Conservation (phyloP, 2,888 invertebrate genomes). For the Phyllotreta striolata region DNA sequence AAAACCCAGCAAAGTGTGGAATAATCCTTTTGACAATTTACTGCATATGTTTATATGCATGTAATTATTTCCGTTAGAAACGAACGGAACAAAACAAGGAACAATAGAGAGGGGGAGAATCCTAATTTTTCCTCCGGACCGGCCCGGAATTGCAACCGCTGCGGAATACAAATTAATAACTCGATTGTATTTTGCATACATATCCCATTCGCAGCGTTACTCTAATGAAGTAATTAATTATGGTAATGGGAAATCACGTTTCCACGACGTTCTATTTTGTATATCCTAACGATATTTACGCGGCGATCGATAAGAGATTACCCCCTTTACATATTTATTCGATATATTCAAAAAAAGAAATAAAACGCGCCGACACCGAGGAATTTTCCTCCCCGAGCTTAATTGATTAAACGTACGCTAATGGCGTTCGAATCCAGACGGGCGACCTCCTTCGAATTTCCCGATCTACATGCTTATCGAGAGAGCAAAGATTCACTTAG, state of each 20-base stretch:
- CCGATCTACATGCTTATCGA: conserved; percentile 36
- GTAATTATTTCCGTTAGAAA: conserved; percentile 21
- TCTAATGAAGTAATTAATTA: conserved; percentile 24
- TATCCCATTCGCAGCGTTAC: conserved; percentile 18
- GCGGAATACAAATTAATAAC: conserved; percentile 23
- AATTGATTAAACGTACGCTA: conserved; percentile 21
- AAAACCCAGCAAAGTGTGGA: conserved; percentile 17
- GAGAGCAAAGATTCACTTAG: conserved; percentile 36
- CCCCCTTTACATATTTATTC: too few species aligned
- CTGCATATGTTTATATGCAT: conserved; percentile 30
- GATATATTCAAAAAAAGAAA: not conserved
- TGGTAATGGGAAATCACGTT: conserved; percentile 17
- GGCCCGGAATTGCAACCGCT: conserved; percentile 17
- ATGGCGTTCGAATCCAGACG: conserved; percentile 24
- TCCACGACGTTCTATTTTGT: conserved; percentile 1
- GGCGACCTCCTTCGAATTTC: conserved; percentile 28
- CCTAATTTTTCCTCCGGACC: conserved; percentile 9
- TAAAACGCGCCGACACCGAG: not conserved
- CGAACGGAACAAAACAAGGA: not conserved
- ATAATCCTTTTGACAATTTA: conserved; percentile 24
- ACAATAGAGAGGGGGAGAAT: conserved; percentile 10
- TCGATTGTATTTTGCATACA: conserved; percentile 25
- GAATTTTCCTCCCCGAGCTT: not conserved
- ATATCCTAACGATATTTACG: too few species aligned
- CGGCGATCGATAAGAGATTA: too few species aligned